Conservation (phyloP, 2,797 vertebrate genomes). For the Alauda arvensis region DNA sequence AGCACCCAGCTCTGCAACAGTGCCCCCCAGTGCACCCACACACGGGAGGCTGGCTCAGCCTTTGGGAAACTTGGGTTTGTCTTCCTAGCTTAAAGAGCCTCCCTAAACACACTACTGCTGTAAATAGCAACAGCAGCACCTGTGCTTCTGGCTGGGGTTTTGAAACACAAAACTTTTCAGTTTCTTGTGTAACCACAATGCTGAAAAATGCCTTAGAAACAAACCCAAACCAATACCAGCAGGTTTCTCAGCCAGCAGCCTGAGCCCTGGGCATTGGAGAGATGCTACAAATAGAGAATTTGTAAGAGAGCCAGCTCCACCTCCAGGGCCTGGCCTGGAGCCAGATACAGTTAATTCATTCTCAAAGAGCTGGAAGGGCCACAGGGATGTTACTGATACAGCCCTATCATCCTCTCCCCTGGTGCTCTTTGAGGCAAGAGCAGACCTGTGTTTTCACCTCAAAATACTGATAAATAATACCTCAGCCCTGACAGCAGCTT, state of each 20-base stretch:
- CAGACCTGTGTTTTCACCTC: neutral
- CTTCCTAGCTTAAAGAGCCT: neutral
- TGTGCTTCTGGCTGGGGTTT: neutral
- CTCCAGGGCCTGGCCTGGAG: neutral
- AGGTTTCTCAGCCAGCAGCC: neutral
- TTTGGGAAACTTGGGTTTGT: neutral
- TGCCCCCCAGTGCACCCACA: neutral
- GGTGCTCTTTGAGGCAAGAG: neutral
- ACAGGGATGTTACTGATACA: neutral
- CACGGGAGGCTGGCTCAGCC: rapidly evolving
- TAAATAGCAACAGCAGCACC: neutral
- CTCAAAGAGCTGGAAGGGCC: neutral
- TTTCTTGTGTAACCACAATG: neutral
- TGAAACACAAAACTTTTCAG: neutral
- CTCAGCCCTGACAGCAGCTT: neutral
- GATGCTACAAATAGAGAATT: neutral
- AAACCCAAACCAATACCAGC: neutral
- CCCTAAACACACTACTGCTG: rapidly evolving
- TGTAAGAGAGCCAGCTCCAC: neutral
- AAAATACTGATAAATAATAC: neutral
- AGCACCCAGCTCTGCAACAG: slow-evolving; percentile 8
- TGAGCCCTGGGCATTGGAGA: neutral
- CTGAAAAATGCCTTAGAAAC: slow-evolving; percentile 1
- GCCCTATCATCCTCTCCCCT: neutral
- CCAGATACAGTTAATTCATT: neutral